A percentile compares a stretch with the other conserved stretches of the same genome.
phyloP scores from a whole-genome alignment of 2,113 vertebrate genomes.

The Puma concolor region DNA sequence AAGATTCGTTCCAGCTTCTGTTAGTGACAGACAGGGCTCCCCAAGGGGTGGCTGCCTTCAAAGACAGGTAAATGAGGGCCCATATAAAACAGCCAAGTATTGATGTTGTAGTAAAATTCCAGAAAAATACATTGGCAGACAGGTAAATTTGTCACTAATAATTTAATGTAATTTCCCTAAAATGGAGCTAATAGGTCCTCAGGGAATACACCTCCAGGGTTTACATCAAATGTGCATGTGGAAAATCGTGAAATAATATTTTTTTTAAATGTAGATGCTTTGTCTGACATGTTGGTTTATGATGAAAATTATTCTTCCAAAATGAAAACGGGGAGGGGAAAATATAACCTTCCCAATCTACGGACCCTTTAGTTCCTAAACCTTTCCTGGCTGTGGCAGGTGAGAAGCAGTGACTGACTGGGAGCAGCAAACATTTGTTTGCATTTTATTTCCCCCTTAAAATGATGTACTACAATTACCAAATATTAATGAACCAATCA shows the following conservation, averaged over 20 bases:
- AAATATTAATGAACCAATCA: conserved; percentile 85
- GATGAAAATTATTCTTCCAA: conserved; percentile 85
- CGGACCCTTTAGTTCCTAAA: conserved; percentile 48
- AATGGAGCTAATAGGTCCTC: conserved; percentile 90
- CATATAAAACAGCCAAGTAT: conserved; percentile 90
- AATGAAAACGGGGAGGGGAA: conserved; percentile 80
- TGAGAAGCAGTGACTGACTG: conserved; percentile 51
- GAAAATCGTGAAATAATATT: conserved; percentile 87
- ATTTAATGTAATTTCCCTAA: conserved; percentile 93
- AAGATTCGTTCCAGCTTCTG: conserved; percentile 83
- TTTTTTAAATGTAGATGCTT: conserved; percentile 87
- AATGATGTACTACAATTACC: conserved; percentile 81
- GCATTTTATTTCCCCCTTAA: conserved; percentile 79
- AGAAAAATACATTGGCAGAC: conserved; percentile 92
- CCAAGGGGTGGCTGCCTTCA: conserved; percentile 89
- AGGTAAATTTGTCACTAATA: conserved; percentile 93
- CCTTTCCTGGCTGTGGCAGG: conserved; percentile 61
- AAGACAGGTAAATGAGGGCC: conserved; percentile 89
- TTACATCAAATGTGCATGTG: conserved; percentile 88
- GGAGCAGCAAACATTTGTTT: conserved; percentile 65
- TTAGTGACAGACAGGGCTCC: conserved; percentile 88
- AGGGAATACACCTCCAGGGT: conserved; percentile 90
- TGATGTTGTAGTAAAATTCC: conserved; percentile 92
- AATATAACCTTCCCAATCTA: conserved; percentile 62
- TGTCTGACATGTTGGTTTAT: conserved; percentile 89